Conservation (phyloP, 1,140 invertebrate species). For the Apis dorsata region DNA sequence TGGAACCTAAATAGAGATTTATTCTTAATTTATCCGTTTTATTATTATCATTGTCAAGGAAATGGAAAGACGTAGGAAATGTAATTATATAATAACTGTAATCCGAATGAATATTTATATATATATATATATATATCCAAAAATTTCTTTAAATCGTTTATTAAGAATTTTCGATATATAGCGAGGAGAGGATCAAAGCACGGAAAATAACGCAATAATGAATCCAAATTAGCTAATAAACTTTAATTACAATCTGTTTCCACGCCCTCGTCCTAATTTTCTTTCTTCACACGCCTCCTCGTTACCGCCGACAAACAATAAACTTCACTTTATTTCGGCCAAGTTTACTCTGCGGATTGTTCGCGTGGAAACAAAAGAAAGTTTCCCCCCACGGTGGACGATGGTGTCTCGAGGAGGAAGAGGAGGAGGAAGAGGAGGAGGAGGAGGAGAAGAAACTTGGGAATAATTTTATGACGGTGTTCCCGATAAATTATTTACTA, state of each 20-base stretch:
- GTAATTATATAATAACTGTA: too few species aligned
- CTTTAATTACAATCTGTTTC: not conserved
- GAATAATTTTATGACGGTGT: slow-evolving; percentile 29
- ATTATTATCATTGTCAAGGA: too few species aligned
- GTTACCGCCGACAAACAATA: slow-evolving; percentile 16
- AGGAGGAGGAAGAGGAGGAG: too few species aligned
- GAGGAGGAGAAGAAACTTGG: not conserved
- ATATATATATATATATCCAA: too few species aligned
- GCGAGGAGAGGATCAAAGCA: too few species aligned
- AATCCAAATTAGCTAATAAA: not conserved
- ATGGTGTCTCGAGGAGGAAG: not conserved
- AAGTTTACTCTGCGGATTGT: slow-evolving; percentile 3
- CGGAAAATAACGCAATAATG: not conserved
- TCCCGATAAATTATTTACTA: slow-evolving; percentile 43
- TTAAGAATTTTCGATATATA: too few species aligned
- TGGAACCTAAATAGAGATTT: too few species aligned
- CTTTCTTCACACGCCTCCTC: slow-evolving; percentile 1
- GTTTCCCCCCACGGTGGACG: not conserved
- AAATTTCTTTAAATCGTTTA: too few species aligned
- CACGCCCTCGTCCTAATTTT: not conserved
- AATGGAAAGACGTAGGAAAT: too few species aligned
- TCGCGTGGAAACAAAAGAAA: slow-evolving; percentile 16
- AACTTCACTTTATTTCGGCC: slow-evolving; percentile 9
- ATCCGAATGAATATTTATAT: too few species aligned
- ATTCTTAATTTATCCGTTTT: too few species aligned